phyloP scores from a whole-genome alignment of 2,113 vertebrate genomes.

The Phylloscopus trochilus region DNA sequence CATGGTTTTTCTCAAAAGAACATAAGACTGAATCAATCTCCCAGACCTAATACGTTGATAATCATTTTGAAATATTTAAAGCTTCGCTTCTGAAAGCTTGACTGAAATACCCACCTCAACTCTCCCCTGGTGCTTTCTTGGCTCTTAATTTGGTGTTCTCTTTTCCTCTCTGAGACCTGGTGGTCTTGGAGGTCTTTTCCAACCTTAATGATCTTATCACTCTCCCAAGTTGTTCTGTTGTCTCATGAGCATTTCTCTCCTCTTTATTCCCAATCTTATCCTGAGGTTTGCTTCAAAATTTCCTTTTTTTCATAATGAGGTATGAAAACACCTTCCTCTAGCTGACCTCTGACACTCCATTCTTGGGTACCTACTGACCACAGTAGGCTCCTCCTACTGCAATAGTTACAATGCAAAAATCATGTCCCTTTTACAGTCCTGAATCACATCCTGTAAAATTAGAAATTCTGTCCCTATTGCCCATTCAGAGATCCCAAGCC shows the following conservation, averaged over 20 bases:
- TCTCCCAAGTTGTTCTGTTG: background rate
- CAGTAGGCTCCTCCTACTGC: background rate
- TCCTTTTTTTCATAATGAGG: background rate
- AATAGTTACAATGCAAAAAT: background rate
- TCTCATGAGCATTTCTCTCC: background rate
- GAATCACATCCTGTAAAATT: background rate
- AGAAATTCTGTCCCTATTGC: background rate
- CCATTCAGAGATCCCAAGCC: background rate
- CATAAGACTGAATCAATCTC: constrained; percentile 59
- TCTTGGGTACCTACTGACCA: background rate
- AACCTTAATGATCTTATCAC: background rate
- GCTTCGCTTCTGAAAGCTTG: constrained; percentile 12
- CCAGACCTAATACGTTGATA: constrained; percentile 55
- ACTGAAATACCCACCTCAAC: background rate
- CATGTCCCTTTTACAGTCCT: background rate
- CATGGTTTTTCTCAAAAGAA: constrained; percentile 66
- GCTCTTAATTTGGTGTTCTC: background rate
- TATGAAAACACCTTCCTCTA: background rate
- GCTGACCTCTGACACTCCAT: background rate
- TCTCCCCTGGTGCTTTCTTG: background rate
- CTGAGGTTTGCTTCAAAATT: background rate
- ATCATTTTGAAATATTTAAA: constrained; percentile 62
- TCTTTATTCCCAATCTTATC: background rate
- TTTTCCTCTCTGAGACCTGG: background rate
- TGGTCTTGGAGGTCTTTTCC: background rate